Evolutionary conservation across 2,113 vertebrate species (phyloP), one percentile per base, ranked within the genome.

Genomic region (Python bivittatus): DNA sequence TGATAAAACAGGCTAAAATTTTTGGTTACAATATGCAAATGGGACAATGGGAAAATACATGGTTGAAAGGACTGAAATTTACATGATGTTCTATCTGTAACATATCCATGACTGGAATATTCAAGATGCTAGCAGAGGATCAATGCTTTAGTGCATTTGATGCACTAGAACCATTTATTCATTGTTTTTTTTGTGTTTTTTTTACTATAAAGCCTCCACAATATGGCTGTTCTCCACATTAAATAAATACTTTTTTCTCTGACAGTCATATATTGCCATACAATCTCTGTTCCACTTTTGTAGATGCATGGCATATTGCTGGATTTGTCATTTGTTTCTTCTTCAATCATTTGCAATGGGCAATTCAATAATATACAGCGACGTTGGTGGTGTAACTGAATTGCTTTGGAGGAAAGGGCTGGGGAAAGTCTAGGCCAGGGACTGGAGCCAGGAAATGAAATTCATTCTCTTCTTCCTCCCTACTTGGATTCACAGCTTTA

Each of bases 401-500:
- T 33, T 13, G 83, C 42, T 84, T 38, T 12, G 23, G 20, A 23
- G 11, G 33, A 17, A 3, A 58, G 23, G 11, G 88, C 12, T 33
- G 22, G 27, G 33, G 27, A 58, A 60, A 83, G 92, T 89, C 91
- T 94, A 92, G 92, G 88, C 87, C 42, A 94, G 96, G 95, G 93
- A 96, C 93, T 92, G 86, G 92, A 83, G 92, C 91, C 93, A 93
- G 95, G 95, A 96, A 96, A 96, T 95, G 96, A 96, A 96, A 94
- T 87, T 94, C 29, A 58, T 89, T 95, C 94, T 96, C 94, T 94
- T 95, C 95, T 91, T 87, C 96, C 94, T 95, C 68, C 56, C 94
- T 94, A 91, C 89, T 94, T 93, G 94, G 33, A 5, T 79, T 96
- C 96, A 96, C 94, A 95, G 94, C 96, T 96, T 97, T 96, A 97